Evolutionary conservation across 2,113 vertebrate species (phyloP).

Genomic region (Actenoides hombroni): DNA sequence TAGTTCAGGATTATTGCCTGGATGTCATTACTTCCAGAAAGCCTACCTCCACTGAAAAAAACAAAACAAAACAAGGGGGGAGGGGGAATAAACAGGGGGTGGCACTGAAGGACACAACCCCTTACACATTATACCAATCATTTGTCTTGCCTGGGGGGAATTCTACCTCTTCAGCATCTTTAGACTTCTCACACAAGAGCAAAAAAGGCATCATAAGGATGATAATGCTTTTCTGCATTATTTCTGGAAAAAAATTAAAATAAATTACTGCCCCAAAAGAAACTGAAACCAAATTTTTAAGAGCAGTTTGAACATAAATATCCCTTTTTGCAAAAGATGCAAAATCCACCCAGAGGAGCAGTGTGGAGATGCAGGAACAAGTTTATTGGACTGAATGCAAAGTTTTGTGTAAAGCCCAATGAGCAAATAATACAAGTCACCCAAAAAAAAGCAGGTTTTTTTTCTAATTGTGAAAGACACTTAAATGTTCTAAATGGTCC

Average conservation of each 20-base stretch:
- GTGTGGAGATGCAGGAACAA: background rate
- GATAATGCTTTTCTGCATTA: background rate
- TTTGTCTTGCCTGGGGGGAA: background rate
- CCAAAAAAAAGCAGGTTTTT: background rate
- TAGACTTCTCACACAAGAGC: background rate
- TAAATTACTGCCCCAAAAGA: background rate
- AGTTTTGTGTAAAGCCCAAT: background rate
- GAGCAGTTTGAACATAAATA: background rate
- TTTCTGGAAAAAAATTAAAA: background rate
- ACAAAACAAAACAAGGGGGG: too few species aligned
- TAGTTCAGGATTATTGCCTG: background rate
- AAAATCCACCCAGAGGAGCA: background rate
- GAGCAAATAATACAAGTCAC: background rate
- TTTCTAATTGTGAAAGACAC: background rate
- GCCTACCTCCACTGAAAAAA: background rate
- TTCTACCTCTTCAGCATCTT: background rate
- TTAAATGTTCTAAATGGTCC: background rate
- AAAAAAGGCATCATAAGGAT: background rate
- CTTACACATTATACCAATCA: background rate
- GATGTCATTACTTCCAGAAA: background rate
- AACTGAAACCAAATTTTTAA: background rate
- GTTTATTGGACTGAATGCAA: background rate
- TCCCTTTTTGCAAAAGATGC: background rate
- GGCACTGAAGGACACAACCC: background rate
- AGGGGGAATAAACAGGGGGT: background rate